Percentiles rank a stretch among this genome's conserved stretches.
phyloP scores from a whole-genome alignment of 2,888 invertebrate species.

The Taphrorychus bicolor region DNA sequence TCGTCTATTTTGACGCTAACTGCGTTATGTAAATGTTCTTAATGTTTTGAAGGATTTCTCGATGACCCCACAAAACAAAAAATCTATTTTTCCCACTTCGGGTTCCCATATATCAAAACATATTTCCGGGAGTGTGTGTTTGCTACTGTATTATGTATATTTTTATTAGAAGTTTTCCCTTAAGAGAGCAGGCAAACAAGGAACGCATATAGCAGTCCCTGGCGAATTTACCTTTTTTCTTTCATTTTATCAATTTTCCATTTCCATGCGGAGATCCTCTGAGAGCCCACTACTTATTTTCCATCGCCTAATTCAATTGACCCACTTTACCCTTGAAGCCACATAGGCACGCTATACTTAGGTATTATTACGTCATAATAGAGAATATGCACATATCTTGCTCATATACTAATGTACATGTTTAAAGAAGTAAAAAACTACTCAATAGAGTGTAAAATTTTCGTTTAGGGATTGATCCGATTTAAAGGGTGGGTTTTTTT shows the following conservation, averaged over 20 bases:
- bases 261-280: conserved; percentile 26
- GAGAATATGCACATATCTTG: no score
- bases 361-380: not conserved
- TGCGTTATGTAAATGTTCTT: conserved; percentile 1
- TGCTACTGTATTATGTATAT: conserved; percentile 37
- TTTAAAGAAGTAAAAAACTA: no score
- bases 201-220: conserved; percentile 31
- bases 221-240: conserved; percentile 39
- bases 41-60: not conserved
- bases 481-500: conserved; percentile 19
- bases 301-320: conserved; percentile 29
- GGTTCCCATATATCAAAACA: no score
- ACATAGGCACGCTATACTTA: no score
- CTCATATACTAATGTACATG: no score
- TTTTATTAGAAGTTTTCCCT: conserved; percentile 36
- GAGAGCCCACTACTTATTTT: conserved; percentile 30
- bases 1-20: conserved; percentile 36
- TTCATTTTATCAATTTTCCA: conserved; percentile 39
- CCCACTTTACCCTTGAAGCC: conserved; percentile 15
- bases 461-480: conserved; percentile 21
- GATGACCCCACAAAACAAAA: not conserved
- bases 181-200: conserved; percentile 26
- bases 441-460: not conserved
- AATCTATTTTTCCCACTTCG: conserved; percentile 6
- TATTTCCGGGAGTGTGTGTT: conserved; percentile 16